phyloP scores from a whole-genome alignment of 2,797 vertebrate species.

The Diplodus puntazzo region DNA sequence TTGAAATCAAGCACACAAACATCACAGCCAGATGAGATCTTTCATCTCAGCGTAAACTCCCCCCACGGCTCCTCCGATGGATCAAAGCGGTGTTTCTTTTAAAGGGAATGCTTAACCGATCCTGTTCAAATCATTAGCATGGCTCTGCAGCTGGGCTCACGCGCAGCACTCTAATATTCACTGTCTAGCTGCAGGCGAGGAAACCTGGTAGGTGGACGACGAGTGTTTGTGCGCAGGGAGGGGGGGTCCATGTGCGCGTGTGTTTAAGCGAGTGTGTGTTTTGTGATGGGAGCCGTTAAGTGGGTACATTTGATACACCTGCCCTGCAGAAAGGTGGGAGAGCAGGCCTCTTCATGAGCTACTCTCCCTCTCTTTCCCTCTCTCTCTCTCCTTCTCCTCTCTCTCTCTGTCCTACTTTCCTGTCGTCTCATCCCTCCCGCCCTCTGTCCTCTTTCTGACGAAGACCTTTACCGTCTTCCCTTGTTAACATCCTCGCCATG shows the following conservation, averaged over 20 bases:
- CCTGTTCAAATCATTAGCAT: constrained; percentile 60
- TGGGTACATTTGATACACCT: constrained; percentile 66
- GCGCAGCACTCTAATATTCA: constrained; percentile 41
- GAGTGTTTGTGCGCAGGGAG: constrained; percentile 41
- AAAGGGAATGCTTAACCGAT: constrained; percentile 75
- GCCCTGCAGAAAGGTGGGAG: constrained; percentile 51
- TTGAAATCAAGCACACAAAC: constrained; percentile 63
- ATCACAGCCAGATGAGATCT: constrained; percentile 68
- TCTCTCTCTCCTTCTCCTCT: constrained; percentile 10
- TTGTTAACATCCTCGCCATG: background rate
- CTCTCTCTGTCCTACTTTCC: background rate
- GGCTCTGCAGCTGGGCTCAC: constrained; percentile 54
- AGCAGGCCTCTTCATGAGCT: constrained; percentile 51
- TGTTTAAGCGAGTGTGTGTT: constrained; percentile 6
- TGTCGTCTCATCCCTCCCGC: background rate
- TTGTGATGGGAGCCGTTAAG: constrained; percentile 54
- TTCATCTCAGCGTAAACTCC: constrained; percentile 68
- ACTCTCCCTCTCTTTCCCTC: background rate
- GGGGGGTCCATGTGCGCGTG: background rate
- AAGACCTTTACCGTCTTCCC: constrained; percentile 9
- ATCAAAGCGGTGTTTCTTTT: constrained; percentile 76
- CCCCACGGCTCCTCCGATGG: constrained; percentile 44
- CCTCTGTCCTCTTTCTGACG: constrained; percentile 18
- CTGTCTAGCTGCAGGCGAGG: constrained; percentile 55
- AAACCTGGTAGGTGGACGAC: constrained; percentile 59